phyloP scores from a whole-genome alignment of 2,113 vertebrate species.

The Eulemur rufifrons region DNA sequence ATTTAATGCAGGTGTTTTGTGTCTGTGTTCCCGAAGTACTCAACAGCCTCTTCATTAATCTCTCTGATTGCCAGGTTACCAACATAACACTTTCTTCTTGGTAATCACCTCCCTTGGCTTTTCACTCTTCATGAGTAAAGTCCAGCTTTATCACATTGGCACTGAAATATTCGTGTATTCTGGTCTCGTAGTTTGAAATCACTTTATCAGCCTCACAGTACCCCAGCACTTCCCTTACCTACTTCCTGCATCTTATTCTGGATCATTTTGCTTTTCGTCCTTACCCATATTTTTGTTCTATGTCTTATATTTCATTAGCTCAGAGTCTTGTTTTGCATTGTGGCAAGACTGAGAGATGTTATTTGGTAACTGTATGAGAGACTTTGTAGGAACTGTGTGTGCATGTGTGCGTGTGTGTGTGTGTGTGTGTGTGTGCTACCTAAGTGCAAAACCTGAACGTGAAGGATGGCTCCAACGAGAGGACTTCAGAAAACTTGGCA shows the following conservation, averaged over 20 bases:
- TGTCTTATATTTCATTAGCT: not conserved
- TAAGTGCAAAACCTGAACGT: not conserved
- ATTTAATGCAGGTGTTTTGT: not conserved
- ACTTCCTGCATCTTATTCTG: not conserved
- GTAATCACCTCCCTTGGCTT: not conserved
- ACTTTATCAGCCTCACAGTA: not conserved
- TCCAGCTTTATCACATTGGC: not conserved
- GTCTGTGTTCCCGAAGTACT: not conserved
- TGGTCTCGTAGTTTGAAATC: not conserved
- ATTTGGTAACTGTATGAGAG: not conserved
- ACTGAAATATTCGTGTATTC: not conserved
- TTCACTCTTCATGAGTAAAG: not conserved
- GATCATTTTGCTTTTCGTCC: not conserved
- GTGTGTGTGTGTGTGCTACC: no score
- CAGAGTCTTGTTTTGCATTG: not conserved
- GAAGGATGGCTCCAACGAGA: not conserved
- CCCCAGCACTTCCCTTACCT: no score
- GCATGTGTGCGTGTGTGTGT: not conserved
- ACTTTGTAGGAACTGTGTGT: not conserved
- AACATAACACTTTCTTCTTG: not conserved
- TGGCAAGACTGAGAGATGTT: not conserved
- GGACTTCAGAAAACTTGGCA: not conserved
- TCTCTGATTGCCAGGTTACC: not conserved
- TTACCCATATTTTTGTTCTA: not conserved
- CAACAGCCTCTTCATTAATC: not conserved